phyloP scores from a whole-genome alignment of 2,797 vertebrate genomes.

The Gastrophryne carolinensis region DNA sequence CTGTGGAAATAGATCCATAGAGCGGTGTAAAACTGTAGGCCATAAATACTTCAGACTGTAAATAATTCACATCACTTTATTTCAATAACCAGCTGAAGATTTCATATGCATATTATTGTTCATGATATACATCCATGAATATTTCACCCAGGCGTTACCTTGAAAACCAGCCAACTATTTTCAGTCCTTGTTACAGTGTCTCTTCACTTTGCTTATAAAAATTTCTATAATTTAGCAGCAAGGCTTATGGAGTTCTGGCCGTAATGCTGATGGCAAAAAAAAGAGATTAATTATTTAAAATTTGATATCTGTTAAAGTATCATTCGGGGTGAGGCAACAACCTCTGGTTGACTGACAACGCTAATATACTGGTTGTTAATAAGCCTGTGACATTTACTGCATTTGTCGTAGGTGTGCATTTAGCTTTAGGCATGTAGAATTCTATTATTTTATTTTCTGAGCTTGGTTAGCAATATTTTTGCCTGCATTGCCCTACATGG shows the following conservation, averaged over 20 bases:
- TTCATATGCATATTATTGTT: conserved; percentile 43
- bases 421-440: background rate
- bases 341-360: background rate
- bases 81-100: conserved; percentile 40
- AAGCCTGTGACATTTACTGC: background rate
- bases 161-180: conserved; percentile 27
- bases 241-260: background rate
- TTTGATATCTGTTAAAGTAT: background rate
- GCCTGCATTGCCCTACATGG: too few species aligned
- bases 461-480: too few species aligned
- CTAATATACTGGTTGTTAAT: background rate
- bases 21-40: conserved; percentile 27
- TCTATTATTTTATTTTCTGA: too few species aligned
- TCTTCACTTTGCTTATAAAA: conserved; percentile 1
- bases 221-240: background rate
- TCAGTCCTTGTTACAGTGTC: background rate
- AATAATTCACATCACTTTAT: conserved; percentile 48
- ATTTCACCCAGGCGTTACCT: conserved; percentile 34
- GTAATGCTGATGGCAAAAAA: background rate
- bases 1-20: conserved; percentile 39
- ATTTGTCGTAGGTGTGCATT: background rate
- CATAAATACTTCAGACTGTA: conserved; percentile 42
- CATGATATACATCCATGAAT: conserved; percentile 34
- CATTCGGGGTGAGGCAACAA: background rate
- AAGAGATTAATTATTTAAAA: background rate